Conservation (phyloP, 2,888 invertebrate genomes). For the Hydroisotoma schaefferi region DNA sequence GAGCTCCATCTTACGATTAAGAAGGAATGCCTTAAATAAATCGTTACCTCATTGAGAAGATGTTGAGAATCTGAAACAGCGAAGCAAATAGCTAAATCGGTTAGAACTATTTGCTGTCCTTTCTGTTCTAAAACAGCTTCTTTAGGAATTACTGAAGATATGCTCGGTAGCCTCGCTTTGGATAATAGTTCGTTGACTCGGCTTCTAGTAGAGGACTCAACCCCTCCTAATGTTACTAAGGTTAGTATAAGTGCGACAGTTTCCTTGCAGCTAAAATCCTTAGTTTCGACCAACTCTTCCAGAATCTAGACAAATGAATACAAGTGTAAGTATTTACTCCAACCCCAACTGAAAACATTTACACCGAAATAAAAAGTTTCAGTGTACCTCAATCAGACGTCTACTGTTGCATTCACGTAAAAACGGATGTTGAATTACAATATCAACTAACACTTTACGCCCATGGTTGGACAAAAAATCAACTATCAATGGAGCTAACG, state of each 20-base stretch:
- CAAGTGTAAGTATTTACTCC: neutral
- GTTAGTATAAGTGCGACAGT: slow-evolving; percentile 42
- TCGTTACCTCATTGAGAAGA: slow-evolving; percentile 20
- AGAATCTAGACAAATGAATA: slow-evolving; percentile 1
- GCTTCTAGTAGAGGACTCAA: slow-evolving; percentile 28
- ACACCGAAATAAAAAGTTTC: slow-evolving; percentile 3
- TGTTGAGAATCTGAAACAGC: slow-evolving; percentile 31
- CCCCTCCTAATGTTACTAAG: slow-evolving; percentile 40
- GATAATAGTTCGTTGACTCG: slow-evolving; percentile 38
- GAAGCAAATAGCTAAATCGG: slow-evolving; percentile 44
- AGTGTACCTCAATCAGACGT: slow-evolving; percentile 35
- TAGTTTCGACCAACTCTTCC: slow-evolving; percentile 20
- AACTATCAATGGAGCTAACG: slow-evolving; percentile 38
- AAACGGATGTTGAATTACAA: slow-evolving; percentile 39
- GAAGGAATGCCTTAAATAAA: neutral
- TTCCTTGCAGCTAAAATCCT: slow-evolving; percentile 32
- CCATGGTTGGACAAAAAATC: slow-evolving; percentile 40
- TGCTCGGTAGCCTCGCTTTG: slow-evolving; percentile 23
- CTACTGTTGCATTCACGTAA: slow-evolving; percentile 43
- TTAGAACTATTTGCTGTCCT: slow-evolving; percentile 27
- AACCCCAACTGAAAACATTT: neutral
- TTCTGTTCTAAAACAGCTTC: slow-evolving; percentile 27
- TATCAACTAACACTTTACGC: slow-evolving; percentile 32
- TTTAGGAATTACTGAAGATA: slow-evolving; percentile 15
- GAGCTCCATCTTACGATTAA: neutral